Conservation (phyloP, 2,797 vertebrate genomes). For the Menidia menidia region DNA sequence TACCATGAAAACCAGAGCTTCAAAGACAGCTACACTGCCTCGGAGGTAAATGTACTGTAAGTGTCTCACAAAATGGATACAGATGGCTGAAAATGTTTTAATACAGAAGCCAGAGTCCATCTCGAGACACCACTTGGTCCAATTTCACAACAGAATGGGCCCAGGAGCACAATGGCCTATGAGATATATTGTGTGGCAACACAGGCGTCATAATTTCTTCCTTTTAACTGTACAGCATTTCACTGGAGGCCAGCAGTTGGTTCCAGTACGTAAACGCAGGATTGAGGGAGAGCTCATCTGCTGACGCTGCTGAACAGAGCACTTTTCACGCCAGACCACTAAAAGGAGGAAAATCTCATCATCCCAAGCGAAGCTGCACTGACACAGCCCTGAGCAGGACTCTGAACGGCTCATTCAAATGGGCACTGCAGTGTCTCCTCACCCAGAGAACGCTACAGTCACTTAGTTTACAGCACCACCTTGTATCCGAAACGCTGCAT, state of each 20-base stretch:
- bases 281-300: constrained; percentile 63
- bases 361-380: constrained; percentile 63
- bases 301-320: constrained; percentile 77
- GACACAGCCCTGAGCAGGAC: constrained; percentile 63
- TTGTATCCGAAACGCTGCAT: constrained; percentile 42
- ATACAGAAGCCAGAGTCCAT: constrained; percentile 62
- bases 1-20: constrained; percentile 3
- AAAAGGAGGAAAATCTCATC: constrained; percentile 71
- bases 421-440: constrained; percentile 45
- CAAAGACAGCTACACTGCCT: constrained; percentile 27
- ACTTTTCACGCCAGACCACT: constrained; percentile 74
- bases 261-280: constrained; percentile 54
- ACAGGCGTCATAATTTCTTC: constrained; percentile 61
- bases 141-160: constrained; percentile 67
- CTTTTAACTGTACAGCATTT: constrained; percentile 64
- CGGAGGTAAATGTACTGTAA: constrained; percentile 43
- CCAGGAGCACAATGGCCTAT: constrained; percentile 58
- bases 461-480: constrained; percentile 32
- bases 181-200: constrained; percentile 57
- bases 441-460: constrained; percentile 28
- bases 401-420: constrained; percentile 51
- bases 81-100: constrained; percentile 56
- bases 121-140: constrained; percentile 70
- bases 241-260: constrained; percentile 59
- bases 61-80: constrained; percentile 52